Evolutionary conservation across 2,888 invertebrate genomes (phyloP), one percentile per base, ranked within the genome.

Genomic region (Volucella inanis): DNA sequence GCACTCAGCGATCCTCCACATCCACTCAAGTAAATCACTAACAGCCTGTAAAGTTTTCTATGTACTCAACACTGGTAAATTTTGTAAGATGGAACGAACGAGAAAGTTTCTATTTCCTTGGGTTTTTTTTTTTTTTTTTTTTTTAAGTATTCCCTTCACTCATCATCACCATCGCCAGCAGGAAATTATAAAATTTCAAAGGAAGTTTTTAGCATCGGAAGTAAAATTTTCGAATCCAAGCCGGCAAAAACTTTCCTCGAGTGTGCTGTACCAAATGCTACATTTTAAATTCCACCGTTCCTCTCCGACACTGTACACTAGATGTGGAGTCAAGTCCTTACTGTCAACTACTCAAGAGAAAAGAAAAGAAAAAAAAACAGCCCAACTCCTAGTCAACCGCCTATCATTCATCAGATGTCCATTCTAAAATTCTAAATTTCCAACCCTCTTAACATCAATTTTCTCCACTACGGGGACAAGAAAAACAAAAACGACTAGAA

Each of bases 371-470:
- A 31, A 31, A 6, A 31, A 47, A 38, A 31, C 57, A 22, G 18
- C 18, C 72, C 59, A 71, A 64, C 68, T 68, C 62, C 50, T 72
- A 64, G 67, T 54, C 77, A 71, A 54, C 62, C 72, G 49, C 79
- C 79, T 70, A 80, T 79, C 84, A 85, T 81, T 81, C 85, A 72
- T 85, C 85, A 85, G 72, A 71, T 81, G 85, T 81, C 85, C 85
- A 77, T 85, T 85, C 72, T 77, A 81, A 77, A 85, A 71, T 81
- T 85, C 77, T 64, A 76, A 85, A 81, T 62, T 72, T 81, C 72
- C 76, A 77, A 72, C 76, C 62, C 83, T 61, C 84, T 65, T 68
- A 79, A 71, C 84, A 84, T 75, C 79, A 74, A 84, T 84, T 79
- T 84, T 68, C 45, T 62, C 78, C 31, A 31, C 31, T 31, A 31